Base-by-base conservation (phyloP, 2,888 invertebrate species). In the Xiphydria camelus region DNA sequence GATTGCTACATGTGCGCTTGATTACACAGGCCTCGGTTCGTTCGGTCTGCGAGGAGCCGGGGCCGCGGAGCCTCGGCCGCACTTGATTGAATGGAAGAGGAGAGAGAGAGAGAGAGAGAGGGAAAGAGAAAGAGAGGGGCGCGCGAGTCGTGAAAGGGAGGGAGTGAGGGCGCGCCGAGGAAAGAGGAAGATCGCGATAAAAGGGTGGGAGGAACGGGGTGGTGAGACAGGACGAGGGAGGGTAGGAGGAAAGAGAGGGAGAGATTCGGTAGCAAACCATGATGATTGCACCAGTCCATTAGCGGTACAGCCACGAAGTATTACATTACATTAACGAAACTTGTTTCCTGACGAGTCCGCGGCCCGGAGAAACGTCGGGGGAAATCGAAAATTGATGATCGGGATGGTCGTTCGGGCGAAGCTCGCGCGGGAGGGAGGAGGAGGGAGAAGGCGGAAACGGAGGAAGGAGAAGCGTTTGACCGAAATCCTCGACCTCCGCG, bases 281-380 rank as follows among this genome's bases (percentile, higher is more conserved):
- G 59, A 65, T 66, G 66, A 68, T 69, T 69, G 64, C 64, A 62
- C 60, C 57, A 59, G 65, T 69, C 67, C 68, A 69, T 69, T 69
- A 69, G 61, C 61, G 59, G 61, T 60, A 58, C 56, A 55, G 57
- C 57, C 58, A 57, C 61, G 59, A 64, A 61, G 59, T 64, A 66
- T 64, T 65, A 60, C 58, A 59, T 58, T 64, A 64, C 64, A 67
- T 55, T 61, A 59, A 59, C 56, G 57, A 56, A 50, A 49, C 53
- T 62, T 51, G 26, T 29, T 62, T 52, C 58, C 53, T 52, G 38
- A 62, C 55, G 42, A 51, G 42, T 17, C 32, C 25, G 32, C 35
- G 31, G 14, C 14, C 32, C 44, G 33, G 15, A 23, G 39, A 46
- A 39, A 20, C 23, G 14, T 33, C 39, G 36, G 23, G 36, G 20